A percentile compares a stretch with the other conserved stretches of the same genome.
Evolutionary conservation across 2,888 invertebrate species (phyloP).

Genomic region (Pachliopta kotzebuea): DNA sequence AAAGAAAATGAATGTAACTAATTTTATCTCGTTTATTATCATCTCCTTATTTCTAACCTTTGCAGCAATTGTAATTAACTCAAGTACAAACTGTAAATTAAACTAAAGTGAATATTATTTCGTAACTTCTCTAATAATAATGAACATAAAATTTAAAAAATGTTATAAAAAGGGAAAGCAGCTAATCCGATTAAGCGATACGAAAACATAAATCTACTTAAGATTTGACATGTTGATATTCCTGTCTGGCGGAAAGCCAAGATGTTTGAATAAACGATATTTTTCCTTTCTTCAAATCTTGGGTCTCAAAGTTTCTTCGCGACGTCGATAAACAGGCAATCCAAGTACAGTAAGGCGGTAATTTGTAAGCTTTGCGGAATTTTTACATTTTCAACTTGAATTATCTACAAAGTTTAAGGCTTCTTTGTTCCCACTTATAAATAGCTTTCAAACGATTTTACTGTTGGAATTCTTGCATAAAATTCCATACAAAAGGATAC

Average conservation of each 20-base stretch:
- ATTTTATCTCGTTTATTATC: too few species aligned
- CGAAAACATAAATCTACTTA: constrained; percentile 26
- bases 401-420: constrained; percentile 22
- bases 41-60: too few species aligned
- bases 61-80: too few species aligned
- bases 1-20: too few species aligned
- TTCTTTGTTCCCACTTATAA: constrained; percentile 9
- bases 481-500: not conserved
- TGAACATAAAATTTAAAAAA: not conserved
- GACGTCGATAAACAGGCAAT: constrained; percentile 27
- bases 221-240: constrained; percentile 29
- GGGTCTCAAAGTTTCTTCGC: constrained; percentile 6
- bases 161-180: not conserved
- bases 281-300: constrained; percentile 22
- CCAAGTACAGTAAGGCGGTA: constrained; percentile 24
- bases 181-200: constrained; percentile 23
- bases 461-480: not conserved
- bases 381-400: constrained; percentile 27
- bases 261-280: constrained; percentile 27
- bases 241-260: constrained; percentile 23
- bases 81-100: too few species aligned
- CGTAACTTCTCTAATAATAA: not conserved
- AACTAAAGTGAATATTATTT: too few species aligned
- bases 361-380: constrained; percentile 24
- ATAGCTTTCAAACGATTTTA: constrained; percentile 2